Base-by-base conservation (phyloP, 2,888 invertebrate species). In the Taphrorychus bicolor region DNA sequence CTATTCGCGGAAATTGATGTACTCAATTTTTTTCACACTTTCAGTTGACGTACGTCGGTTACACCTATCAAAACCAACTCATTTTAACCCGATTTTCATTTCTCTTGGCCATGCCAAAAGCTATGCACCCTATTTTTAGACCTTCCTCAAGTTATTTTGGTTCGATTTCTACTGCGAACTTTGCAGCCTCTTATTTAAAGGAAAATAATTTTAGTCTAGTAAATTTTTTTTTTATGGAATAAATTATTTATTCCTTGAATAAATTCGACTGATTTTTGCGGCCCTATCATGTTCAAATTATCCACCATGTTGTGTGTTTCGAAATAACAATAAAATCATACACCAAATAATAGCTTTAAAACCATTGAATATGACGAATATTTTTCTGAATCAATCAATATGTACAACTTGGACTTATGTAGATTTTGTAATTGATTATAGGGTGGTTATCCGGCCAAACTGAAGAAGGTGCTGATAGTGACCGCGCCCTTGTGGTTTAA, bases 401-500 rank as follows among this genome's bases (percentile, higher is more conserved):
- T n/a, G n/a, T n/a, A n/a, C n/a, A n/a, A n/a, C n/a, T n/a, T n/a
- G n/a, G n/a, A n/a, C n/a, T n/a, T n/a, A n/a, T n/a, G 11, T 3
- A 32, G 11, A 32, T 32, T 11, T 9, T 32, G 32, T 32, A 9
- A 32, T 32, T 32, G n/a, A n/a, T 42, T 48, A n/a, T 85, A 97
- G 97, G 97, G 97, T 76, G 96, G 95, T 59, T 98, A 97, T 86
- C 98, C 98, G 74, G 98, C 98, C 22, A 92, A 97, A 79, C 84
- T 98, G 80, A 97, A 97, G 84, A 97, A 97, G 84, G 97, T 98
- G 73, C 85, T 98, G 71, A 97, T 98, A 80, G 97, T 96, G 76
- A 97, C 97, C 71, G 97, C 98, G 53, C 98, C 98, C 59, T 85
- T 98, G 80, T 98, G 98, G 98, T 98, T 98, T 84, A 97, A 96